Percentiles rank a stretch among this genome's conserved stretches.
Evolutionary conservation across 2,797 vertebrate species (phyloP).

Genomic region (Hylomyscus alleni): DNA sequence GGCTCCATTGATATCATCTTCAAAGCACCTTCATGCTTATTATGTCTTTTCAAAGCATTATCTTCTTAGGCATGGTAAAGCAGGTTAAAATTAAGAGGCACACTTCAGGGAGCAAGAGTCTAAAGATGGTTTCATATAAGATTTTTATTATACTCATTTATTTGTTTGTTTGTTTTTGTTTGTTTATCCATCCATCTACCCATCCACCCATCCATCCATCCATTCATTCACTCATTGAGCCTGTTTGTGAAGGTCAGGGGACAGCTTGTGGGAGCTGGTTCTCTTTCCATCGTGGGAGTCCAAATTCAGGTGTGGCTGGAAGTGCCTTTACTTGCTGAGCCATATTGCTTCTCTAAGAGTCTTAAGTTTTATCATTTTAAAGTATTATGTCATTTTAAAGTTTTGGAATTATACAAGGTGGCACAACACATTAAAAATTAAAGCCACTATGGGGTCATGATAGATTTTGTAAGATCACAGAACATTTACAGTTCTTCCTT

Average conservation of each 20-base stretch:
- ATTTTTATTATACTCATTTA: background rate
- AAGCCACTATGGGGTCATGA: background rate
- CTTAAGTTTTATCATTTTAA: background rate
- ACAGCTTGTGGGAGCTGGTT: background rate
- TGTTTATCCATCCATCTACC: no score
- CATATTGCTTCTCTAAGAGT: background rate
- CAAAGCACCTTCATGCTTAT: background rate
- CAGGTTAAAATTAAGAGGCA: slow-evolving; percentile 7
- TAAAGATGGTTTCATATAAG: background rate
- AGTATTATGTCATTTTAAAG: background rate
- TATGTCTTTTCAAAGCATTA: background rate
- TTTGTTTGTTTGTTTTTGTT: no score
- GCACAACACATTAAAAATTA: background rate
- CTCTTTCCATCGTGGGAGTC: background rate
- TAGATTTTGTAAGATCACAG: background rate
- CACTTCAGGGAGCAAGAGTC: background rate
- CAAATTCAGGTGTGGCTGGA: background rate
- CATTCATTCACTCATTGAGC: background rate
- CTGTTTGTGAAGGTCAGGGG: background rate
- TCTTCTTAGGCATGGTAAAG: background rate
- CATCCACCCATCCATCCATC: background rate
- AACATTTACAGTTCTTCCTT: background rate
- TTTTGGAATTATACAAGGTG: background rate
- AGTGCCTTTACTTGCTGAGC: background rate
- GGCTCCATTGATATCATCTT: background rate